Evolutionary conservation across 2,113 vertebrate species (phyloP).

Genomic region (Jaculus jaculus): DNA sequence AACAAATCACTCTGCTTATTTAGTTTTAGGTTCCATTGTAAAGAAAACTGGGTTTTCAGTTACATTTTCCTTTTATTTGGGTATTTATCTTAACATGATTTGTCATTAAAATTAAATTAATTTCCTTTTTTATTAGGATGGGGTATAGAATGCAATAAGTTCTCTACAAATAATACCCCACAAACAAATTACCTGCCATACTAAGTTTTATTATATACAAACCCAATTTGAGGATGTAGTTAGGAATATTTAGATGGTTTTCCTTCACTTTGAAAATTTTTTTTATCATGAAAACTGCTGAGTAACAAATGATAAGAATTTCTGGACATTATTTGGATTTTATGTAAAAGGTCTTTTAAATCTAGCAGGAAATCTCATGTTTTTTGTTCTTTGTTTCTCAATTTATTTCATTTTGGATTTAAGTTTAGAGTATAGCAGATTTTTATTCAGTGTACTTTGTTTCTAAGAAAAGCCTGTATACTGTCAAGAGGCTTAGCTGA

Average conservation of each 20-base stretch:
- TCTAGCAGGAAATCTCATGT: slow-evolving; percentile 27
- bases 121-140: background rate
- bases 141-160: background rate
- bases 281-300: background rate
- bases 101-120: slow-evolving; percentile 1
- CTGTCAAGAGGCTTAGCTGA: slow-evolving; percentile 1
- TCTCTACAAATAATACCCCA: slow-evolving; percentile 21
- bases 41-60: slow-evolving; percentile 39
- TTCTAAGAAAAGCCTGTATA: background rate
- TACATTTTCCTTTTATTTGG: slow-evolving; percentile 34
- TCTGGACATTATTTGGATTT: background rate
- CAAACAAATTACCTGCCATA: slow-evolving; percentile 8
- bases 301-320: slow-evolving; percentile 37
- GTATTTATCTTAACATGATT: slow-evolving; percentile 30
- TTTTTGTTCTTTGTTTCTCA: slow-evolving; percentile 45
- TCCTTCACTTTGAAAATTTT: slow-evolving; percentile 4
- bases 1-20: slow-evolving; percentile 4
- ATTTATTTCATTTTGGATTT: slow-evolving; percentile 46
- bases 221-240: background rate
- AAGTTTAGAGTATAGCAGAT: slow-evolving; percentile 8
- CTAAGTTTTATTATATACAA: background rate
- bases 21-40: slow-evolving; percentile 15
- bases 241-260: background rate
- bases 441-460: slow-evolving; percentile 32
- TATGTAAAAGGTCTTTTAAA: background rate